Base-by-base conservation (phyloP, 1,140 invertebrate genomes). In the Parasteatoda tepidariorum region DNA sequence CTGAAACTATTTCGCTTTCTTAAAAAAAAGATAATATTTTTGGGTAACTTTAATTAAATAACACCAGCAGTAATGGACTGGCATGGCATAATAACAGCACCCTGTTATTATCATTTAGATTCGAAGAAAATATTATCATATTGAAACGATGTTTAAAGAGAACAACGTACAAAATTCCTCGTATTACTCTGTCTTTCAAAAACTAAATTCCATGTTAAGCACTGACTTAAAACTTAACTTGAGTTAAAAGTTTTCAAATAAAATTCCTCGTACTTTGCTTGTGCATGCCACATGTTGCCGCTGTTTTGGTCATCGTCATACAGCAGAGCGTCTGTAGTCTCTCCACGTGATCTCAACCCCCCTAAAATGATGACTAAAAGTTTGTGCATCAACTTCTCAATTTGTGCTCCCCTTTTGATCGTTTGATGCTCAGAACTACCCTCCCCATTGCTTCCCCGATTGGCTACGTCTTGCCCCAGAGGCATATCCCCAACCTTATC, bases 301-400 rank as follows among this genome's bases (percentile, higher is more conserved):
- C 38, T 74, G 71, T 61, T 79, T 79, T 55, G 62, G 75, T 79
- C 75, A 79, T 67, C 62, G n/a, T 24, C 78, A 81, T 26, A 81
- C 59, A 68, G 78, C 78, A 31, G 31, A 70, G 67, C 78, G 30
- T 67, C 41, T 67, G 41, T 34, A 48, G 38, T 48, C 59, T 26
- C 24, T 57, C 64, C 75, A 79, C 64, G 54, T 61, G 78, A 68
- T 70, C 28, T 26, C 55, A 22, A 41, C 78, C 54, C 78, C 54
- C n/a, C n/a, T n/a, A n/a, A 62, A 68, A 81, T 55, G 78, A 81
- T 81, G 78, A 81, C 78, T 81, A 81, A 81, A 81, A 81, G 78
- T 81, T 81, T 81, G 66, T 81, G 67, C 78, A 81, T 64, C 66
- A 64, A 81, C 66, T 81, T 81, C 78, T 59, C 67, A 81, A 81